A percentile compares a stretch with the other conserved stretches of the same genome.
Evolutionary conservation across 2,888 invertebrate species (phyloP).

Genomic region (Drosophila diplacantha): DNA sequence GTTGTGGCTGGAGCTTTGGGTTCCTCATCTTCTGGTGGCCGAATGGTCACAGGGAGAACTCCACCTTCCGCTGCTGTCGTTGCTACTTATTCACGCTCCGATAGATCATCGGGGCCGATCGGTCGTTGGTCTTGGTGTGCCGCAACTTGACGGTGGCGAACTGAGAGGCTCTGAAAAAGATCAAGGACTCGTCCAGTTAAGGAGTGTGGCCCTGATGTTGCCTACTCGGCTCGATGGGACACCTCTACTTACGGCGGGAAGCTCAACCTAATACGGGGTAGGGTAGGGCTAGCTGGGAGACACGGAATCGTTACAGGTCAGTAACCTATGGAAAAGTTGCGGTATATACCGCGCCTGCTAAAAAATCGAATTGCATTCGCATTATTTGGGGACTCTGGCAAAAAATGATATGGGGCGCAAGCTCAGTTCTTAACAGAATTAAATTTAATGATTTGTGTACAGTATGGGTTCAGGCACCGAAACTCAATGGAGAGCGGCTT

Average conservation of each 20-base stretch:
- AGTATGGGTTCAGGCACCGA: slow-evolving; percentile 14
- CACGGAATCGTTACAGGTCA: slow-evolving; percentile 42
- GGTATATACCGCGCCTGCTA: slow-evolving; percentile 75
- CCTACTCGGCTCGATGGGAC: background rate
- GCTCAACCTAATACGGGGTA: slow-evolving; percentile 15
- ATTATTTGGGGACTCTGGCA: slow-evolving; percentile 1
- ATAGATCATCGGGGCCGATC: slow-evolving; percentile 86
- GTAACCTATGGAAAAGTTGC: slow-evolving; percentile 74
- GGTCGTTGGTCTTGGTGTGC: slow-evolving; percentile 91
- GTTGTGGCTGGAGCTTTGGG: slow-evolving; percentile 38
- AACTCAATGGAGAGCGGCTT: slow-evolving; percentile 7
- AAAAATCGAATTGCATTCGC: slow-evolving; percentile 52
- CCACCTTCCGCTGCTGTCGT: slow-evolving; percentile 69
- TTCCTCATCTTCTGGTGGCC: slow-evolving; percentile 5
- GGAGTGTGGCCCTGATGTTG: background rate
- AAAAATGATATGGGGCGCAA: background rate
- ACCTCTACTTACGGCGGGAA: slow-evolving; percentile 30
- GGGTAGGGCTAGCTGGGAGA: slow-evolving; percentile 30
- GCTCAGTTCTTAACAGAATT: slow-evolving; percentile 11
- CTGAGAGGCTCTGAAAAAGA: slow-evolving; percentile 85
- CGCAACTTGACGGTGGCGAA: slow-evolving; percentile 93
- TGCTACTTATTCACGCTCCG: slow-evolving; percentile 74
- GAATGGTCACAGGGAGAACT: slow-evolving; percentile 54
- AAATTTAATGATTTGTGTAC: slow-evolving; percentile 19
- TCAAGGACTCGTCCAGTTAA: slow-evolving; percentile 40